Evolutionary conservation across 2,113 vertebrate genomes (phyloP).

Genomic region (Coreoperca whiteheadi): DNA sequence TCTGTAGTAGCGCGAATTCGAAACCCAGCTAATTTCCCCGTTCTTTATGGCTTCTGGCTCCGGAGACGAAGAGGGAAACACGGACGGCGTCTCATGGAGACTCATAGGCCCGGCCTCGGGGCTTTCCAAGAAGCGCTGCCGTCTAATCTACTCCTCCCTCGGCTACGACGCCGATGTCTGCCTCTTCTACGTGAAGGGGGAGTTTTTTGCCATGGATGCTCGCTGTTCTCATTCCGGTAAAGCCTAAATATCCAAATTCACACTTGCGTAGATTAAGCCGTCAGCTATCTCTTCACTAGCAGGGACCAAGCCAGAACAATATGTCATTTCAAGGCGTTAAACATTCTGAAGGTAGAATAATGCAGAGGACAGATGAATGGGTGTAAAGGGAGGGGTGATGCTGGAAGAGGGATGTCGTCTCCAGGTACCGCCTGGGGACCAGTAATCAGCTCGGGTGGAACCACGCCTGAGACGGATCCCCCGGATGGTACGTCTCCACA

Average conservation of each 20-base stretch:
- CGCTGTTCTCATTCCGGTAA: conserved; percentile 84
- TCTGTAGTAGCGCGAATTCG: conserved; percentile 27
- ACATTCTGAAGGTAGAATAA: background rate
- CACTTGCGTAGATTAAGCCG: background rate
- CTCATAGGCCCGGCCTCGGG: conserved; percentile 74
- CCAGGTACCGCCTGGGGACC: too few relatives aligned
- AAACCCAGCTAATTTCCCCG: conserved; percentile 23
- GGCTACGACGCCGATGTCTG: conserved; percentile 78
- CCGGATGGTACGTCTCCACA: too few relatives aligned
- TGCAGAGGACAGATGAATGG: too few relatives aligned
- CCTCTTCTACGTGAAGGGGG: conserved; percentile 80
- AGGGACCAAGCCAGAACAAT: too few relatives aligned
- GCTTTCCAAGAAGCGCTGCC: conserved; percentile 80
- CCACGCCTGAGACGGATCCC: too few relatives aligned
- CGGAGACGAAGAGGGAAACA: conserved; percentile 54
- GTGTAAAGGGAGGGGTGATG: too few relatives aligned
- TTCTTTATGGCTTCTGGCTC: conserved; percentile 75
- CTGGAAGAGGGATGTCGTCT: too few relatives aligned
- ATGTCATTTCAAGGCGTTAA: too few relatives aligned
- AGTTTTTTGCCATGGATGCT: conserved; percentile 84
- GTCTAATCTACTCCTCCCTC: conserved; percentile 76
- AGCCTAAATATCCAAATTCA: background rate
- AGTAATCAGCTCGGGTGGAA: too few relatives aligned
- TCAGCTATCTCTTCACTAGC: background rate
- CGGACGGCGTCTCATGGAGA: conserved; percentile 74